Conservation (phyloP, 2,113 vertebrate genomes). For the Neopipo cinnamomea region DNA sequence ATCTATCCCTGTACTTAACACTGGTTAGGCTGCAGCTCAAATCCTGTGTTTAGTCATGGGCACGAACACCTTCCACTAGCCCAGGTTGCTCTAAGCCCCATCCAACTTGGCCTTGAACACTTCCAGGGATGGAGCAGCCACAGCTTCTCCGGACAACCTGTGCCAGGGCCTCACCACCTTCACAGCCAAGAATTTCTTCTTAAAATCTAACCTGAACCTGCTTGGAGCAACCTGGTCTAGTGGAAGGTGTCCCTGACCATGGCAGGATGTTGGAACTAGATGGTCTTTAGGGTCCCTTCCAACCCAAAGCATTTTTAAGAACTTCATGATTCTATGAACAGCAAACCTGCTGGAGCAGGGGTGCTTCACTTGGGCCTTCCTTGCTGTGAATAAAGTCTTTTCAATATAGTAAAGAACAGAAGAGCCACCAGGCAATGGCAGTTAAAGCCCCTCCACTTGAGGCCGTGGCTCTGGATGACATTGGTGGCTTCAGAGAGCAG, state of each 20-base stretch:
- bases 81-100: neutral
- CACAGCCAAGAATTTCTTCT: neutral
- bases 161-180: neutral
- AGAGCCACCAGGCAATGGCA: accelerated
- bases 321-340: neutral
- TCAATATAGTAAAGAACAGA: neutral
- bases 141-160: neutral
- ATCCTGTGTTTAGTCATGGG: neutral
- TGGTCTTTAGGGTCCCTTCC: neutral
- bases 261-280: neutral
- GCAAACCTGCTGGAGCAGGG: neutral
- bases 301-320: neutral
- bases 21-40: neutral
- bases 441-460: accelerated
- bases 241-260: neutral
- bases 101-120: neutral
- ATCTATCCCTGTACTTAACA: neutral
- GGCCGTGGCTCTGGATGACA: neutral
- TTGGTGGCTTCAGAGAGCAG: neutral
- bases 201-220: neutral
- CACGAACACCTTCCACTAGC: neutral
- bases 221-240: neutral
- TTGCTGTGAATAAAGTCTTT: neutral
- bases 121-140: neutral
- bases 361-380: neutral